phyloP scores from a whole-genome alignment of 2,113 vertebrate genomes.

The Setophaga coronata region DNA sequence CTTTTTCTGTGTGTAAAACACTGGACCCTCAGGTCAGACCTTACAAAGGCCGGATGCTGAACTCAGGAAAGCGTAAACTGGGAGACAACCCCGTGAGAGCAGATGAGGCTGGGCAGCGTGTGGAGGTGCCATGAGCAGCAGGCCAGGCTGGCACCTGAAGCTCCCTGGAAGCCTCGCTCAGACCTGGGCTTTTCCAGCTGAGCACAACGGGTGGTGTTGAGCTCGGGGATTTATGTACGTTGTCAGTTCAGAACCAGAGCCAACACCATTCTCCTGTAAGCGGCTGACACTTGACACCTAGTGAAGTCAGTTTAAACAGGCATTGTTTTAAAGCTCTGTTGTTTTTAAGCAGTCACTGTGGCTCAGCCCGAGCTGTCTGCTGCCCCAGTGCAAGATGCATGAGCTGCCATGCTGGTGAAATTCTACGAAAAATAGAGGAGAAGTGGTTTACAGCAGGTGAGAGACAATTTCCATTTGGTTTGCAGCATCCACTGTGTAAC shows the following conservation, averaged over 20 bases:
- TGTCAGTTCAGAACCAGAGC: slow-evolving; percentile 13
- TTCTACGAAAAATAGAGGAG: neutral
- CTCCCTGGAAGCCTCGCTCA: neutral
- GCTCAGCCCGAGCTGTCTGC: neutral
- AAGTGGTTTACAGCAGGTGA: neutral
- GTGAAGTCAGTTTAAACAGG: slow-evolving; percentile 12
- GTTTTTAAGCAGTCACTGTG: neutral
- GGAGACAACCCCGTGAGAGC: neutral
- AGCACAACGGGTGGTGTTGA: neutral
- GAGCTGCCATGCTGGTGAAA: neutral
- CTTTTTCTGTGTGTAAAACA: neutral
- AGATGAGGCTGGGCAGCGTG: neutral
- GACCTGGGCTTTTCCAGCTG: neutral
- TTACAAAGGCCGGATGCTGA: neutral
- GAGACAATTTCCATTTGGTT: neutral
- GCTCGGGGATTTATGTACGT: neutral
- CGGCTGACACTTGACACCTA: slow-evolving; percentile 42
- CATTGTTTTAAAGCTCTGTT: slow-evolving; percentile 31
- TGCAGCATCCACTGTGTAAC: neutral
- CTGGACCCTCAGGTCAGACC: neutral
- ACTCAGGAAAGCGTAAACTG: neutral
- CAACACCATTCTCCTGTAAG: slow-evolving; percentile 9
- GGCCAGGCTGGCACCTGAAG: neutral
- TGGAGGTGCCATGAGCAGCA: neutral
- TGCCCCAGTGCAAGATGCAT: neutral